phyloP scores from a whole-genome alignment of 2,113 vertebrate genomes.

The Salvator merianae region DNA sequence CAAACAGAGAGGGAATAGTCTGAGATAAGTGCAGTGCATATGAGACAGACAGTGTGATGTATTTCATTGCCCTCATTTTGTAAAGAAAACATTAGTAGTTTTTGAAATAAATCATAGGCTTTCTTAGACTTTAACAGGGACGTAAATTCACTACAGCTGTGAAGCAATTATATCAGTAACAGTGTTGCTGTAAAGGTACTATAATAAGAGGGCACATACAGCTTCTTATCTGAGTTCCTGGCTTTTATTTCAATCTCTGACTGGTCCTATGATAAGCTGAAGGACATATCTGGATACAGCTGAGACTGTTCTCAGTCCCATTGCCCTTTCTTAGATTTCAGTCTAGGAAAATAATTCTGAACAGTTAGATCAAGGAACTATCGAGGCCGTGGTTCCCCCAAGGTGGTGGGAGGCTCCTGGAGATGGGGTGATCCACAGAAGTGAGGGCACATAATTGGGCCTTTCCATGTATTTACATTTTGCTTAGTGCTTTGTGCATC shows the following conservation, averaged over 20 bases:
- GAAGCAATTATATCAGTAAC: background rate
- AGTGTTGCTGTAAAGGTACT: background rate
- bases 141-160: conserved; percentile 25
- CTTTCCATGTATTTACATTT: no score
- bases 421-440: no score
- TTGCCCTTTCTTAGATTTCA: background rate
- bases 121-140: conserved; percentile 1
- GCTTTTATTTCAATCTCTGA: conserved; percentile 13
- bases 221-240: conserved; percentile 25
- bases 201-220: background rate
- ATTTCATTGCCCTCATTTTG: conserved; percentile 10
- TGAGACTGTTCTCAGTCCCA: background rate
- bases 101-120: background rate
- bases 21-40: background rate
- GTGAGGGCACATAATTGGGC: no score
- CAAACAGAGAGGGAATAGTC: conserved; percentile 22
- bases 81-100: conserved; percentile 23
- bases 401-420: background rate
- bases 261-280: background rate
- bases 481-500: no score
- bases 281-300: background rate
- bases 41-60: conserved; percentile 6
- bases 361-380: background rate
- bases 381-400: background rate
- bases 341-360: background rate